Evolutionary conservation across 2,113 vertebrate genomes (phyloP).

Genomic region (Ceuthmochares aereus): DNA sequence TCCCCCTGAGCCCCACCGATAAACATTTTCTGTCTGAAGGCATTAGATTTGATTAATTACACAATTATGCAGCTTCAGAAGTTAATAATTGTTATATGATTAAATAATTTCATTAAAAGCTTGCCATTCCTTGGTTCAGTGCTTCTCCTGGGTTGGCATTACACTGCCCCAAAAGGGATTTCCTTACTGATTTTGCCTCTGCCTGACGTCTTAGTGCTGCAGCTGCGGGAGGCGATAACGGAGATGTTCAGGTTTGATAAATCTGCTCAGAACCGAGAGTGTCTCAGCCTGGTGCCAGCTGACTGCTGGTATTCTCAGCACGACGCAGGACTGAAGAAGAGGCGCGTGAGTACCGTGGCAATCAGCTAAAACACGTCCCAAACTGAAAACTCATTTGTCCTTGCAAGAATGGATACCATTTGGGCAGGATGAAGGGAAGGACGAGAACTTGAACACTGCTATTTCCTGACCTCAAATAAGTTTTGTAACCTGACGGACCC

Average conservation of each 20-base stretch:
- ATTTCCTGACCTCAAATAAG: neutral
- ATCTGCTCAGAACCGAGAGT: neutral
- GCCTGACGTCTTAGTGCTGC: neutral
- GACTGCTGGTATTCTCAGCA: neutral
- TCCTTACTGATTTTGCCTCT: neutral
- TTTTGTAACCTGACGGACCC: neutral
- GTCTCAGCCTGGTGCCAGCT: neutral
- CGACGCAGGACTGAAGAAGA: rapidly evolving
- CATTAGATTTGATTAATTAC: neutral
- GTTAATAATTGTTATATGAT: neutral
- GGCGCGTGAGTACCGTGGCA: rapidly evolving
- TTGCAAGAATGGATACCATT: rapidly evolving
- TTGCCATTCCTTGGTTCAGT: neutral
- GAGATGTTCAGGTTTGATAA: neutral
- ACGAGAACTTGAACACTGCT: neutral
- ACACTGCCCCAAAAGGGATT: neutral
- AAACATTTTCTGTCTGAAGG: neutral
- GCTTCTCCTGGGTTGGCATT: neutral
- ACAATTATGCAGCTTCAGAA: neutral
- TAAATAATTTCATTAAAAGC: neutral
- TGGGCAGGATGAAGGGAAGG: neutral
- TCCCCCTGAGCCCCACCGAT: neutral
- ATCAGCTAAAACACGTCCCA: neutral
- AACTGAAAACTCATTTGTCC: neutral
- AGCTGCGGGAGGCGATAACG: neutral